Base-by-base conservation (phyloP, 2,113 vertebrate genomes). In the Dryoscopus gambensis region DNA sequence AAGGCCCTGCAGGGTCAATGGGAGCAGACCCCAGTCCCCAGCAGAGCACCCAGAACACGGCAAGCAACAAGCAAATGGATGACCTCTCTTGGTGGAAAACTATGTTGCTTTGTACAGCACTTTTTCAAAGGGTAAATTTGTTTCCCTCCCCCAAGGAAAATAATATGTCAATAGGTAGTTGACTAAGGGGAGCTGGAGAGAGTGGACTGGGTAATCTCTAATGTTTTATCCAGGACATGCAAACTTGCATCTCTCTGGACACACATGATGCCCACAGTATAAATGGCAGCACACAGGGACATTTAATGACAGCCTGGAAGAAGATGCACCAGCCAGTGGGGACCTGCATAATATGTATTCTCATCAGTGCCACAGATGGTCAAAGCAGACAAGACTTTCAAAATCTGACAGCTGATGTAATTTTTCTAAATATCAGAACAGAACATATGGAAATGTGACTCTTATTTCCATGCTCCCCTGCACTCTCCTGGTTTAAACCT, bases 371-470 rank as follows among this genome's bases (percentile, higher is more conserved):
- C 59, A 76, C 42, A 52, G 19, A 64, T 67, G 46, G 76, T 63
- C 90, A 96, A 63, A 94, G 63, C 20, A 74, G 53, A 78, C 74
- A 75, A 80, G 59, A 53, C 17, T 52, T 95, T 75, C 82, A 74
- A 93, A 94, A 88, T 78, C 74, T 60, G 75, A 93, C 62, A 95
- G 53, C 13, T 89, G 52, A 89, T 93, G 55, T 65, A 21, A 62
- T 92, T 86, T 94, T 80, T 96, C 68, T 3, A 93, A 93, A 89
- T 68, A 75, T 87, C 73, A 88, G 60, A 95, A 92, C 65, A 65
- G 88, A 95, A 92, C 35, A 67, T 47, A 56, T 1, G 55, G 27
- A 53, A 76, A 89, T 15, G 27, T 0, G 2, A 60, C 11, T 40
- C 28, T 3, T 3, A 3, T 30, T 79, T 21, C 21, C 6, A 31